phyloP scores from a whole-genome alignment of 2,797 vertebrate species.

The Aotus griseimembra region DNA sequence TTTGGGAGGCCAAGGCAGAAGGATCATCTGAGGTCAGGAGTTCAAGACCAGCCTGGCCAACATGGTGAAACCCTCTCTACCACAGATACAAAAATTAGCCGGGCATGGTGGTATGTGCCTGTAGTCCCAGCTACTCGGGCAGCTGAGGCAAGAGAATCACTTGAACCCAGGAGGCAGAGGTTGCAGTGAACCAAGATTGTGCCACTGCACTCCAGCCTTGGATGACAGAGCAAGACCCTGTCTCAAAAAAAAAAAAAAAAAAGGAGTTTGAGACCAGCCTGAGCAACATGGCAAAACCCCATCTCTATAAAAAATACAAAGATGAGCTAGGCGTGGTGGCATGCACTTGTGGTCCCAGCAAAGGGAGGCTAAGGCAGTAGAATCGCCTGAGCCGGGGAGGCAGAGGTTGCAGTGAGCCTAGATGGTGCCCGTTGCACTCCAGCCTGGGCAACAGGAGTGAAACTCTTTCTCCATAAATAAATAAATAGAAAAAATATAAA shows the following conservation, averaged over 20 bases:
- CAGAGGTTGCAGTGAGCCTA: background rate
- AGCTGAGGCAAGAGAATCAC: background rate
- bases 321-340: background rate
- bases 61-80: too few species aligned
- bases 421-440: background rate
- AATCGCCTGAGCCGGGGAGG: background rate
- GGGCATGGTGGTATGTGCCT: background rate
- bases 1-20: too few species aligned
- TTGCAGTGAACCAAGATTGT: too few species aligned
- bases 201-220: too few species aligned
- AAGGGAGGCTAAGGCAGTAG: background rate
- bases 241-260: too few species aligned
- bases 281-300: background rate
- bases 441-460: background rate
- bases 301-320: background rate
- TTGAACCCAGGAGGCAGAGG: background rate
- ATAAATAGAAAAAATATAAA: background rate
- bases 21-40: too few species aligned
- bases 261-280: background rate
- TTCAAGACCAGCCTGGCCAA: too few species aligned
- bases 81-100: too few species aligned
- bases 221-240: too few species aligned
- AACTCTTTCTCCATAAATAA: background rate
- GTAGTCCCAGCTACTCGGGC: background rate
- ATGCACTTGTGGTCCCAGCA: background rate